These are phyloP conservation scores for Peromyscus nudipes DNA, from an alignment of 2,797 vertebrate species.

Conservation along the genomic window DNA sequence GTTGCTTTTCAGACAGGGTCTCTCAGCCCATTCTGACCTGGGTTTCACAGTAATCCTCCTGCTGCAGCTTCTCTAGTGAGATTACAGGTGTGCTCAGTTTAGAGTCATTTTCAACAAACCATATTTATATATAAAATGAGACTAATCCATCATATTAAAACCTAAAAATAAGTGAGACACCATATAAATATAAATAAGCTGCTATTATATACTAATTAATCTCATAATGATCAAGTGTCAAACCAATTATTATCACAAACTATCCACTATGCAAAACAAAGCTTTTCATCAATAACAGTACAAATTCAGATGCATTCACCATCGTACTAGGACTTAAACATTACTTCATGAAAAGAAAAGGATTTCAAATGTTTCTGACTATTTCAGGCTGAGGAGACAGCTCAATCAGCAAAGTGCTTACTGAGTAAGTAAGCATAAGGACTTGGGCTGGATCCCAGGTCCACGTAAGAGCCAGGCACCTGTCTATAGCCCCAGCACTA, in stretches of 20 bases:
- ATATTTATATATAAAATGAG: not conserved
- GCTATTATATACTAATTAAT: conserved; percentile 37
- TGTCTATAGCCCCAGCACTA: not conserved
- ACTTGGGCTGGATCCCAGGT: not conserved
- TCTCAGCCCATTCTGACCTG: not conserved
- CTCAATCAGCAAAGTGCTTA: not conserved
- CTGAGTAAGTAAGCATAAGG: not conserved
- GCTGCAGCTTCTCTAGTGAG: not conserved
- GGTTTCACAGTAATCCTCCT: not conserved
- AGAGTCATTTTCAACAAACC: conserved; percentile 4
- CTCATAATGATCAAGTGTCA: conserved; percentile 54
- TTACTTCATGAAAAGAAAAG: not conserved
- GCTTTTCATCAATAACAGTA: conserved; percentile 32
- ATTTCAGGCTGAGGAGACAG: not conserved
- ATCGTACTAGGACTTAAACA: conserved; percentile 39
- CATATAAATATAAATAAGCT: conserved; percentile 54
- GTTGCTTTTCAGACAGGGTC: not conserved
- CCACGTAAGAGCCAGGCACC: not conserved
- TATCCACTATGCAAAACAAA: conserved; percentile 27
- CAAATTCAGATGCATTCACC: conserved; percentile 10
- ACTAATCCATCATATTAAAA: conserved; percentile 40
- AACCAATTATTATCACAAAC: conserved; percentile 54
- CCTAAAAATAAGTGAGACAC: conserved; percentile 51
- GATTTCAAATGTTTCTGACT: conserved; percentile 43
- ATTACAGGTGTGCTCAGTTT: not conserved